Base-by-base conservation (phyloP, 2,888 invertebrate species). In the Argynnis bischoffii region DNA sequence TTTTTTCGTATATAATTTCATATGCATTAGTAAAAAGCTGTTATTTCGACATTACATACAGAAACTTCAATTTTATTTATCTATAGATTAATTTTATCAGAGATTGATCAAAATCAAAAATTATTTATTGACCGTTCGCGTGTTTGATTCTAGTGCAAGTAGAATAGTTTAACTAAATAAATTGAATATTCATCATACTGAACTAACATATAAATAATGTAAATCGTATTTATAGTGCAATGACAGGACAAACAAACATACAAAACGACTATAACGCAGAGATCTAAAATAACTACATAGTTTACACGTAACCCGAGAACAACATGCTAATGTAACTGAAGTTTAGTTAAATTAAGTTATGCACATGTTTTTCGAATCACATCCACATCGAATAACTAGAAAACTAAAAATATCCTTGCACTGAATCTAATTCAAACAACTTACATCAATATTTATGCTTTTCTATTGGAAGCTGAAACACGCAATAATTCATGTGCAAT, bases 401-500 rank as follows among this genome's bases (percentile, higher is more conserved):
- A 66, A 55, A 67, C 71, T 67, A 69, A 71, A 71, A 69, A 69
- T 69, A 71, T 55, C 69, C 21, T 47, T 48, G 65, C 50, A 70
- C 72, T 72, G 73, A 73, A 71, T 70, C 69, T 69, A 59, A 72
- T 66, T 70, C 59, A 60, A 66, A 72, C 74, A 71, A 69, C 70
- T 72, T 74, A 72, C 67, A 75, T 76, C 77, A 80, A 79, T 79
- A 79, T 78, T 79, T 78, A 79, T 75, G 72, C 72, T 76, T 73
- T 76, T 75, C 75, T 73, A 75, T 75, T 67, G 66, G 73, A 72
- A 69, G 73, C 71, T 75, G 75, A 73, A 76, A 78, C 76, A 72
- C 69, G 71, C 75, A 76, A 76, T 84, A 84, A 82, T 73, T 79
- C 78, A 80, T 74, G 73, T 75, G 77, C 75, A 76, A 73, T 55